Conservation (phyloP, 2,888 invertebrate species). For the Campoplex nolae region DNA sequence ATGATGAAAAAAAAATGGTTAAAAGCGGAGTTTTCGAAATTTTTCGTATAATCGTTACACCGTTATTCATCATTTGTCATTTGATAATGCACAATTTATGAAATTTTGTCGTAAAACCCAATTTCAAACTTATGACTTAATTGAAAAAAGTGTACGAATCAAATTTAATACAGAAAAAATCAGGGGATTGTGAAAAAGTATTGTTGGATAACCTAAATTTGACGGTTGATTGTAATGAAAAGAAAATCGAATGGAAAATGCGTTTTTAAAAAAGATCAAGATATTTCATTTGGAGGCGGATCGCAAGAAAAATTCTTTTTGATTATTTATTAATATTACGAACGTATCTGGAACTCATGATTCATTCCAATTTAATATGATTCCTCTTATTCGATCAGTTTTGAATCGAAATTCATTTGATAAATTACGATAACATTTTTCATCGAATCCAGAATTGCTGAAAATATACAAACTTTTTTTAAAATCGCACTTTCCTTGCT, state of each 20-base stretch:
- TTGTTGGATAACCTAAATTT: not conserved
- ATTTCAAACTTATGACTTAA: too few relatives aligned
- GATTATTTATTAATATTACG: not conserved
- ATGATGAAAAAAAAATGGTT: not conserved
- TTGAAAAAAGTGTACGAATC: too few relatives aligned
- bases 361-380: not conserved
- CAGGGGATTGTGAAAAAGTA: too few relatives aligned
- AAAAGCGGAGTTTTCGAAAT: too few relatives aligned
- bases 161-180: too few relatives aligned
- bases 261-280: not conserved
- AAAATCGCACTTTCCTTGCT: not conserved
- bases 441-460: not conserved
- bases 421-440: not conserved
- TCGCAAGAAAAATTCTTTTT: not conserved
- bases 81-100: too few relatives aligned
- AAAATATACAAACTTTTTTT: not conserved
- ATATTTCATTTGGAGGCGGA: not conserved
- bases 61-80: too few relatives aligned
- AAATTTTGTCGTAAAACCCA: too few relatives aligned
- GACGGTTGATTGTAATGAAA: not conserved
- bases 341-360: not conserved
- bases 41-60: too few relatives aligned
- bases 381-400: too few relatives aligned
- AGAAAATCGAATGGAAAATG: not conserved
- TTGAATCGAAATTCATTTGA: not conserved